Base-by-base conservation (phyloP, 2,797 vertebrate species). In the Propithecus deckenii region DNA sequence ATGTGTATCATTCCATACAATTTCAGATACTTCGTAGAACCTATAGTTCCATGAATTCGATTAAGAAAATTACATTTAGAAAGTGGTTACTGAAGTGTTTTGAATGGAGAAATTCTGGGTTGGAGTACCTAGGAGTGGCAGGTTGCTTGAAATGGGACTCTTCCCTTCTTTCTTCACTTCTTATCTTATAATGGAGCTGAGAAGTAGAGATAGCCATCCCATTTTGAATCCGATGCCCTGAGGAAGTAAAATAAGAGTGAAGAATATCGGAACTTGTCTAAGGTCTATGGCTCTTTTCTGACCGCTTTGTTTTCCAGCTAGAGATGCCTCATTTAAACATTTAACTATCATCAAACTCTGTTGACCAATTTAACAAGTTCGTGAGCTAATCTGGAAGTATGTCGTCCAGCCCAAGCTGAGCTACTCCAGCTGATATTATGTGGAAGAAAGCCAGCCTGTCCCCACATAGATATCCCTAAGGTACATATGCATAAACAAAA, bases 241-340 rank as follows among this genome's bases (percentile, higher is more conserved):
- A 46, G 55, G 20, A 59, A 17, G 0, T 12, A 55, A 48, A 72
- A 55, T 0, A 71, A 48, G 4, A 13, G 7, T 48, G n/a, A 65
- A 57, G 3, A 4, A 79, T 5, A 22, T 50, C 74, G n/a, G 14
- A 52, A 67, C 3, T 67, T 67, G 23, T 10, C 4, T 23, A 79
- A 74, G 4, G n/a, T 43, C 38, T 57, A 12, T 8, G 52, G 5
- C 28, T 81, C 8, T 75, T 86, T 67, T 3, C 15, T 32, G 18
- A 30, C 0, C 0, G 2, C 14, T 8, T 81, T 79, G 5, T 0
- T 4, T 11, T 6, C 18, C 30, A 14, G 28, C 32, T 22, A 7
- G n/a, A 35, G 1, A 86, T 59, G 13, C 12, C 18, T 35, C n/a
- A 13, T 22, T 20, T 0, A 8, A 8, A 52, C 52, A 4, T 5